Conservation (phyloP, 2,888 invertebrate genomes). For the Brachyopa scutellaris region DNA sequence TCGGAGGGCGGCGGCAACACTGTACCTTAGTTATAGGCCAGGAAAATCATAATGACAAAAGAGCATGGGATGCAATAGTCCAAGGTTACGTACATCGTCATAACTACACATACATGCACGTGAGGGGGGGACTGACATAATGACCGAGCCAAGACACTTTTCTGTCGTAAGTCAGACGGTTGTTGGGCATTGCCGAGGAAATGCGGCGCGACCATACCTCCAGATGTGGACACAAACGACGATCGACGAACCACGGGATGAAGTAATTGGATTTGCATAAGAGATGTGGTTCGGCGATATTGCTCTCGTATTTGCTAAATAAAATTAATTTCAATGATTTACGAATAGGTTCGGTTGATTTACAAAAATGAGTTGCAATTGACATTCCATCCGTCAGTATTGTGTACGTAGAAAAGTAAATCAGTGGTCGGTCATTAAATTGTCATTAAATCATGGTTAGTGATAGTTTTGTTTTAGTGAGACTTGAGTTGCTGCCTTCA, state of each 20-base stretch:
- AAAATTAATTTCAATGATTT: conserved; percentile 62
- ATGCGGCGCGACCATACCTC: conserved; percentile 64
- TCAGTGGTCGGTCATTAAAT: conserved; percentile 49
- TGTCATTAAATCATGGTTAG: conserved; percentile 53
- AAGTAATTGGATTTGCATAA: conserved; percentile 72
- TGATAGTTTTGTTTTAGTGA: conserved; percentile 23
- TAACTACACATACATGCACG: conserved; percentile 38
- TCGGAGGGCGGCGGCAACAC: background rate
- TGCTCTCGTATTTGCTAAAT: conserved; percentile 55
- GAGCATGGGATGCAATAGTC: conserved; percentile 67
- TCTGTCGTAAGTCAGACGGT: conserved; percentile 50
- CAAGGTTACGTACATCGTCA: conserved; percentile 69
- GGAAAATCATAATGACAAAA: conserved; percentile 44
- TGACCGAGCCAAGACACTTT: conserved; percentile 53
- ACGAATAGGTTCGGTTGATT: conserved; percentile 1
- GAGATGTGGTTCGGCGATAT: conserved; percentile 60
- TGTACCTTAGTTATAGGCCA: conserved; percentile 37
- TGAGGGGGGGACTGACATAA: conserved; percentile 58
- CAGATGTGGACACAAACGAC: conserved; percentile 54
- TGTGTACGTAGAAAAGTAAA: conserved; percentile 22
- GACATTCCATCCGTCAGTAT: conserved; percentile 42
- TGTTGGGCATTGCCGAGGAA: conserved; percentile 55
- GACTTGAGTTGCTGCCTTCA: conserved; percentile 1
- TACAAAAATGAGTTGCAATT: conserved; percentile 26
- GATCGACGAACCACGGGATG: conserved; percentile 56